These are phyloP conservation scores for Caenorhabditis sp. DNA, from an alignment of 2,888 invertebrate genomes.

Conservation along the genomic window DNA sequence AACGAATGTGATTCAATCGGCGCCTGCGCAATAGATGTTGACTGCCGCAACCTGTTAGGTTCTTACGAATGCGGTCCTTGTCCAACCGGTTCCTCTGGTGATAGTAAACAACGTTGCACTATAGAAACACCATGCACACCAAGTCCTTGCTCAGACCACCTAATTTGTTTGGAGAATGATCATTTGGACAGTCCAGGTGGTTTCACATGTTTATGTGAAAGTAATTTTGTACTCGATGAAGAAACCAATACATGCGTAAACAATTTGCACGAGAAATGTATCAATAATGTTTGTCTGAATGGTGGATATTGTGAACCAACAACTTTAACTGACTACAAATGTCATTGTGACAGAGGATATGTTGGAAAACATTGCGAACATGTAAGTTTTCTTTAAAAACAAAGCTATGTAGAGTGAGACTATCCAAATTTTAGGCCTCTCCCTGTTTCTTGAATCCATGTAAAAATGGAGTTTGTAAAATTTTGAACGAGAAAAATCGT, in stretches of 20 bases:
- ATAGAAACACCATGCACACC: neutral
- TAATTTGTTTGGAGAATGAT: neutral
- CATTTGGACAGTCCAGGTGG: neutral
- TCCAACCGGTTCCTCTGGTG: constrained; percentile 76
- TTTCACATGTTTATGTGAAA: neutral
- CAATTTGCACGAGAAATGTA: no score
- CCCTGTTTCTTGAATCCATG: constrained; percentile 38
- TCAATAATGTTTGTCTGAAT: constrained; percentile 52
- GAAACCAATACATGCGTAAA: constrained; percentile 16
- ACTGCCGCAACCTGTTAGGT: constrained; percentile 87
- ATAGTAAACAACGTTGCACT: constrained; percentile 37
- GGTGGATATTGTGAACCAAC: constrained; percentile 57
- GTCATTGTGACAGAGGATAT: constrained; percentile 53
- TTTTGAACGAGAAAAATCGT: neutral
- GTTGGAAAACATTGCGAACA: constrained; percentile 47
- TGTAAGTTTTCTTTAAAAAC: no score
- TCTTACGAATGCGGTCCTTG: constrained; percentile 86
- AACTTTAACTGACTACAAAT: constrained; percentile 37
- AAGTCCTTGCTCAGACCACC: neutral
- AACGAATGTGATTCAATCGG: constrained; percentile 86
- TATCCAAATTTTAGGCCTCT: neutral
- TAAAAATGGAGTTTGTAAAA: neutral
- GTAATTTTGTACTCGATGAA: no score
- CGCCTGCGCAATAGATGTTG: constrained; percentile 81
- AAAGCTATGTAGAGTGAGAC: no score